Evolutionary conservation across 1,140 invertebrate species (phyloP), one percentile per base, ranked within the genome.

Genomic region (Lucilia cuprina): DNA sequence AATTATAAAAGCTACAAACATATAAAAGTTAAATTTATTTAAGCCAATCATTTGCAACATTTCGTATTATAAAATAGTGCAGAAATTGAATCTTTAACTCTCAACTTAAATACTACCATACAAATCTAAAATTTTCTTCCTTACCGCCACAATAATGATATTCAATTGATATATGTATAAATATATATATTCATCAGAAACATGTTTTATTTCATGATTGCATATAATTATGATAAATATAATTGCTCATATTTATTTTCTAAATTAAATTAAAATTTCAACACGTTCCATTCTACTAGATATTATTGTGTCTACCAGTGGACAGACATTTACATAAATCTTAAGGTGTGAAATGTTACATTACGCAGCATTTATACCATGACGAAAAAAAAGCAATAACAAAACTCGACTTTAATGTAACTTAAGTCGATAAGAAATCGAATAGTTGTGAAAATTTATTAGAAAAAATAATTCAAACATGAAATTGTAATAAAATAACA

Each of bases 321-420:
- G 34, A 77, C 74, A 35, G 75, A 49, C 77, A 47, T 78, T 78
- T 78, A 80, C 41, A 80, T 50, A 80, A 49, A 80, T 80, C 77
- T 49, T 21, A 80, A 80, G 77, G 77, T 80, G 77, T 80, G 77
- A 80, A 80, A 80, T 80, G 41, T 80, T 80, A 80, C 77, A 80
- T 80, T 80, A 80, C 77, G 77, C 77, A 80, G 77, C 41, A 70
- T 70, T 70, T 70, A 21, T 21, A 70, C 35, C 3, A 8, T 41
- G 35, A 41, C 3, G 35, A 41, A 3, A 41, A 41, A 41, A 41
- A 3, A 41, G 35, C 35, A 41, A 41, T 8, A 41, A 41, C 8
- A 41, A 41, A 41, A 41, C 35, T 41, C 35, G 35, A 41, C 8
- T 41, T 41, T 8, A 41, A 41, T 41, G 35, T 41, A 60, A 60